Evolutionary conservation across 2,113 vertebrate genomes (phyloP).

Genomic region (Varanus salvator): DNA sequence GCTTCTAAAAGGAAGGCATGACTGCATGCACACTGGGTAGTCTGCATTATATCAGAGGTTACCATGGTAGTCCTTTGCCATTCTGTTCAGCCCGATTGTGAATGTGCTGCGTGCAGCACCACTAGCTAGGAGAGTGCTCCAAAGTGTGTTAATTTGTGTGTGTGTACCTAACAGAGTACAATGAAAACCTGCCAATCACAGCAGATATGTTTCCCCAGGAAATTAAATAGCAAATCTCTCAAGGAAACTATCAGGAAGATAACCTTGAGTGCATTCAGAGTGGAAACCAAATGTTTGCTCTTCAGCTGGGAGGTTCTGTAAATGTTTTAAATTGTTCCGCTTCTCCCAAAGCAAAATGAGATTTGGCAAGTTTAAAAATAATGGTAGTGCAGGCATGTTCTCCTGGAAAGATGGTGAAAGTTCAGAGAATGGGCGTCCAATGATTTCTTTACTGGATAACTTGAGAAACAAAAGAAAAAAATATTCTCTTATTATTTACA

Average conservation of each 20-base stretch:
- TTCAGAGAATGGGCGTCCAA: not conserved
- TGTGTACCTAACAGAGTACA: not conserved
- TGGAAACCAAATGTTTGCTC: constrained; percentile 30
- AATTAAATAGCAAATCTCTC: not conserved
- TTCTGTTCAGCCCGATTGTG: not conserved
- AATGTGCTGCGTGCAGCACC: not conserved
- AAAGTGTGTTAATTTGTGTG: not conserved
- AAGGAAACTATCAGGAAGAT: not conserved
- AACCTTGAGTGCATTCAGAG: not conserved
- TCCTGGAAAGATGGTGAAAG: not conserved
- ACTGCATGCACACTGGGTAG: not conserved
- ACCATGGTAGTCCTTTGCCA: not conserved
- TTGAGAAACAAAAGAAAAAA: not conserved
- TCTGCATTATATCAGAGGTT: not conserved
- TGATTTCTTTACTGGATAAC: not conserved
- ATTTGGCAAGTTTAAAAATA: constrained; percentile 14
- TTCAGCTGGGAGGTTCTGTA: constrained; percentile 9
- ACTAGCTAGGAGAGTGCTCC: not conserved
- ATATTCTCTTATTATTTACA: not conserved
- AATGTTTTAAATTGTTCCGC: constrained; percentile 16
- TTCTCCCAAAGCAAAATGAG: constrained; percentile 27
- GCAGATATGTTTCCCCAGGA: constrained; percentile 5
- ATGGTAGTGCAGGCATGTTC: not conserved
- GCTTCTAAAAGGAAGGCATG: not conserved
- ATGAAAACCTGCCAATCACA: not conserved